Evolutionary conservation across 2,113 vertebrate species (phyloP), one percentile per base, ranked within the genome.

Genomic region (Hyla sarda): DNA sequence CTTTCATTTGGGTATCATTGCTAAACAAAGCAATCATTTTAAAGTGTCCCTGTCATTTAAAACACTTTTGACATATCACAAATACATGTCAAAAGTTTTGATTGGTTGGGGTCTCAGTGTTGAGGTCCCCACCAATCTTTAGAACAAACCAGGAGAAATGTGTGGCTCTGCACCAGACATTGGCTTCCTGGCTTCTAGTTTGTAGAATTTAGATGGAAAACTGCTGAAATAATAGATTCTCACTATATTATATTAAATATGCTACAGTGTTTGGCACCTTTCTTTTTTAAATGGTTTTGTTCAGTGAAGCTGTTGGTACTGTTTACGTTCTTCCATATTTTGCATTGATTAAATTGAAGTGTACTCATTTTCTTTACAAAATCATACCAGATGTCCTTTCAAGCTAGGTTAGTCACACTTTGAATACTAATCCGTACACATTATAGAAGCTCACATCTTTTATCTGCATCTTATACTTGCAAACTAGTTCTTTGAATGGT

Each of bases 371-470:
- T 77, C 47, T 30, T 28, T 8, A 34, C 74, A 54, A 54, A 77
- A 77, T 21, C n/a, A 75, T 21, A 77, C 52, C 74, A 52, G 47
- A 76, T 77, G 47, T 77, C 47, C 25, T 32, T 11, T 32, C n/a
- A 52, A 21, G 48, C 47, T 77, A 17, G 32, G 48, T 41, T 77
- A 77, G 30, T 77, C 74, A 77, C 7, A 32, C 25, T 25, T 32
- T 52, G 48, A 50, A 54, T 77, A 32, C 48, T 77, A 50, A 54
- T 54, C 17, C 28, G 5, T 54, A 54, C n/a, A 76, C 8, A 54
- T 52, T 77, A 21, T 21, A 52, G 54, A 50, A 54, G 17, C 48
- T 77, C 28, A 77, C 74, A 77, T 54, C 48, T 76, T 5, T 25
- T 50, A 11, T 54, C 25, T 54, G 73, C 16, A 52, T 32, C 14